phyloP scores from a whole-genome alignment of 2,113 vertebrate genomes.

The Upupa epops region DNA sequence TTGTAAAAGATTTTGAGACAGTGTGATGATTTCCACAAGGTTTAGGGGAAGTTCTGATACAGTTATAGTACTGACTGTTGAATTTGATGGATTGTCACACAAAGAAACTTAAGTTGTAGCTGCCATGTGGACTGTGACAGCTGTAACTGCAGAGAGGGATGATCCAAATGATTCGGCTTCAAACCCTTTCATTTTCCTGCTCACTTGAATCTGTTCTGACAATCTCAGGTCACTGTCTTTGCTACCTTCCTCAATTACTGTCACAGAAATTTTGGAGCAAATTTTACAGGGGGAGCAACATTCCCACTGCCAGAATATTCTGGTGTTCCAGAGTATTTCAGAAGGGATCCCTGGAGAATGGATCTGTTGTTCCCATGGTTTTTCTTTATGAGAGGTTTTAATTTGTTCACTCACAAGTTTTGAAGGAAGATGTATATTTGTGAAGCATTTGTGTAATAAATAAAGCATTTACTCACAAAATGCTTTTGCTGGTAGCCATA shows the following conservation, averaged over 20 bases:
- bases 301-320: neutral
- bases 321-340: neutral
- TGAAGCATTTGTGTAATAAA: neutral
- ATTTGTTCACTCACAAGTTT: neutral
- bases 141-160: neutral
- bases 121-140: neutral
- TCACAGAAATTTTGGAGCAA: neutral
- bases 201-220: neutral
- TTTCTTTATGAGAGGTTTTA: neutral
- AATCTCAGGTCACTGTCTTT: neutral
- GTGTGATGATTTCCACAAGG: neutral
- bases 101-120: neutral
- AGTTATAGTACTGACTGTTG: neutral
- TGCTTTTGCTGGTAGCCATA: neutral
- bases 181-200: neutral
- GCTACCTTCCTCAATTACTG: neutral
- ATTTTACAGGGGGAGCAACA: neutral
- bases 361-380: neutral
- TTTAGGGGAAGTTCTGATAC: neutral
- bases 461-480: neutral
- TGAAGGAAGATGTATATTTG: neutral
- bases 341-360: neutral
- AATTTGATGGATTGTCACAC: neutral
- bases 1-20: neutral
- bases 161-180: neutral